Base-by-base conservation (phyloP, 2,113 vertebrate species). In the Brachyhypopomus gauderio region DNA sequence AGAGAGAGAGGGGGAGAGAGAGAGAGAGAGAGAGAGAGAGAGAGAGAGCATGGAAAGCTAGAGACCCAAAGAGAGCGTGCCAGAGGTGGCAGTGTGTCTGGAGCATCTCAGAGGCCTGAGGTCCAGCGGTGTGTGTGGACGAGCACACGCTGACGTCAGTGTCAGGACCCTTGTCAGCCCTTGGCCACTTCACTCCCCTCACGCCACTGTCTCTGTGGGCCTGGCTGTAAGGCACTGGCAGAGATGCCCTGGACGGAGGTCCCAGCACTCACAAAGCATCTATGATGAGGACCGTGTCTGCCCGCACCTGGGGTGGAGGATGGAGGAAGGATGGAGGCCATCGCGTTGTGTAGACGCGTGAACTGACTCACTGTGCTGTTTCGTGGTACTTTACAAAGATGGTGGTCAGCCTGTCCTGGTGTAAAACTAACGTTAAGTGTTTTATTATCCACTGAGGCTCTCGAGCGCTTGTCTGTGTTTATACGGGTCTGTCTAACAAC, bases 61-160 rank as follows among this genome's bases (percentile, higher is more conserved):
- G 34, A 56, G 64, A 52, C 45, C 9, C 45, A 14, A 12, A 25
- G 23, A 30, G 23, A 72, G 48, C 14, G 12, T 14, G 45, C 45
- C 45, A 52, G 45, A 52, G 45, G 14, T 52, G 45, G 45, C 45
- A 52, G 9, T 1, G 45, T 3, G 45, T 12, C 45, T 11, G 12
- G 17, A 60, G 52, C 64, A 20, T 59, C 45, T 58, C 73, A 62
- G 19, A 23, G 52, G 20, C 55, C 34, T 27, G 25, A 74, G 11
- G 66, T 11, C 66, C 66, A 22, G 16, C 73, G 62, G 73, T 36
- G 62, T 25, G 4, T 34, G n/a, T n/a, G 66, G 79, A 79, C 72
- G 48, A 30, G 30, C 30, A 30, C 45, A 30, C 45, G 60, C 64
- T 83, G 78, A 86, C 77, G 81, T 85, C 73, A 79, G 22, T 72